Conservation (phyloP, 2,797 vertebrate genomes). For the Melanogrammus aeglefinus region DNA sequence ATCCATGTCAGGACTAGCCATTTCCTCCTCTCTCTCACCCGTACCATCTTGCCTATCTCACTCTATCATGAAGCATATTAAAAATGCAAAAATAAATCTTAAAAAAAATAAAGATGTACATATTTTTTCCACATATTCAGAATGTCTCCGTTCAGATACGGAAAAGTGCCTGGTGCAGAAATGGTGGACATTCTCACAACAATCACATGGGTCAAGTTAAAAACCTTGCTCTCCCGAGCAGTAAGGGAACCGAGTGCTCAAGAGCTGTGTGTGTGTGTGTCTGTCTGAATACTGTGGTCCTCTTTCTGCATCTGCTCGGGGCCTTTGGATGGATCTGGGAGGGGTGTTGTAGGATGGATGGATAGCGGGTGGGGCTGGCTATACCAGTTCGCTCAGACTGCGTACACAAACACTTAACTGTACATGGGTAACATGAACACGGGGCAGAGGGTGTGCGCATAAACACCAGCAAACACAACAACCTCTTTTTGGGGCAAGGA, state of each 20-base stretch:
- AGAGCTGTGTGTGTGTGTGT: slow-evolving; percentile 10
- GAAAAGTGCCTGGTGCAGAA: too few relatives aligned
- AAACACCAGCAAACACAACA: slow-evolving; percentile 58
- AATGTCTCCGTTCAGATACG: too few relatives aligned
- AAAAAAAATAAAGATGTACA: too few relatives aligned
- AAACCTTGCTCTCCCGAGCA: slow-evolving; percentile 62
- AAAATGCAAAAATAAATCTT: too few relatives aligned
- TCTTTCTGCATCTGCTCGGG: too few relatives aligned
- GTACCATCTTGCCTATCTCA: too few relatives aligned
- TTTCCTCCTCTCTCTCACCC: too few relatives aligned
- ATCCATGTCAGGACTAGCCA: too few relatives aligned
- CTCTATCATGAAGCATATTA: too few relatives aligned
- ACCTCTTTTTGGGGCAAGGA: slow-evolving; percentile 41
- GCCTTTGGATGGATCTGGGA: slow-evolving; percentile 30
- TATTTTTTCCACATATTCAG: neutral
- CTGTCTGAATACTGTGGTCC: neutral
- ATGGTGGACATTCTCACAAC: too few relatives aligned
- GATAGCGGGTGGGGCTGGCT: slow-evolving; percentile 10
- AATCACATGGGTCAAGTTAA: slow-evolving; percentile 71
- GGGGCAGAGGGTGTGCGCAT: slow-evolving; percentile 55
- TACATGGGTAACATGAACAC: slow-evolving; percentile 58
- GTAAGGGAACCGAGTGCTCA: slow-evolving; percentile 52
- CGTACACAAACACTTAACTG: slow-evolving; percentile 67
- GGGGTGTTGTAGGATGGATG: slow-evolving; percentile 16
- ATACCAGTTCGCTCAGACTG: slow-evolving; percentile 38